Conservation (phyloP, 2,113 vertebrate genomes). For the Petromus typicus region DNA sequence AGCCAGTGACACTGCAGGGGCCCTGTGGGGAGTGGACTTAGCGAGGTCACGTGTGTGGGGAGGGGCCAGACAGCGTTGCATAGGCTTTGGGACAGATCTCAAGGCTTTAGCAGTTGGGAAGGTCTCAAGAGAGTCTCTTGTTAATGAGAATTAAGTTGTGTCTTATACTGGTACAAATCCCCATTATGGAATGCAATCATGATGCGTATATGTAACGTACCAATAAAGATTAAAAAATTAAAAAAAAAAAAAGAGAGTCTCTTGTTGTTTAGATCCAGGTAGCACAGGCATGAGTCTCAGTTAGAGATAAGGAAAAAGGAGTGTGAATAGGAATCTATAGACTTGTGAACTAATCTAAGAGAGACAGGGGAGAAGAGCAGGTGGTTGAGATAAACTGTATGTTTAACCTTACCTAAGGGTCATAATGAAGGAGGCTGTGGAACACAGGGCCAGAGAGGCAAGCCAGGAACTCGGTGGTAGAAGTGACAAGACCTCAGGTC, state of each 20-base stretch:
- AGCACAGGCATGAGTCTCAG: neutral
- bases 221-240: no score
- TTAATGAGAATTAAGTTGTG: no score
- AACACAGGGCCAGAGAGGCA: neutral
- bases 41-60: no score
- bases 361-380: no score
- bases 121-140: neutral
- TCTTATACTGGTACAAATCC: no score
- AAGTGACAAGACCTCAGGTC: neutral
- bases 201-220: no score
- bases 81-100: neutral
- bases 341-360: fast-evolving
- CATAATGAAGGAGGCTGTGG: neutral
- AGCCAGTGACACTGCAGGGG: neutral
- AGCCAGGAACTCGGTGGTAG: neutral
- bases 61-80: neutral
- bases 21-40: neutral
- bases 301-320: neutral
- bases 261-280: neutral
- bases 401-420: no score
- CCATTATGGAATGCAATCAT: no score
- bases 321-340: neutral
- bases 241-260: no score
- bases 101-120: neutral
- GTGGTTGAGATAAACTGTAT: neutral